These are phyloP conservation scores for Drosophila mayaguana DNA, from an alignment of 2,888 invertebrate genomes.

Conservation along the genomic window DNA sequence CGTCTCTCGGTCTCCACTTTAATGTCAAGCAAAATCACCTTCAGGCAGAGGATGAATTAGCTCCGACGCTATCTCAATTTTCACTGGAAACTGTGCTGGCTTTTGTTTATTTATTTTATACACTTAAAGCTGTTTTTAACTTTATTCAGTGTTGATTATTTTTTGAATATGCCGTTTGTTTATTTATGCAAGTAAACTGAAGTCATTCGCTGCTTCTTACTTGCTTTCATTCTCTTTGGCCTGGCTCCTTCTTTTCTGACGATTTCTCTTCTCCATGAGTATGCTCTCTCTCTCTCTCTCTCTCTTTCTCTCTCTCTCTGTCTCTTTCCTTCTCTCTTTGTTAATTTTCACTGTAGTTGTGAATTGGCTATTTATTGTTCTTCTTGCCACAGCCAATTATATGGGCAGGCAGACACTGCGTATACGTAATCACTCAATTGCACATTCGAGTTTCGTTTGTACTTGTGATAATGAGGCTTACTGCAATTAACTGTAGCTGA, in stretches of 20 bases:
- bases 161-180: background rate
- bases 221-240: constrained; percentile 6
- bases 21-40: constrained; percentile 62
- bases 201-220: background rate
- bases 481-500: constrained; percentile 8
- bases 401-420: constrained; percentile 49
- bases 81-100: constrained; percentile 22
- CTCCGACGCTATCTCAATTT: constrained; percentile 59
- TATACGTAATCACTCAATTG: constrained; percentile 64
- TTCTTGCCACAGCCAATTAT: constrained; percentile 57
- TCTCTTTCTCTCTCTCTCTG: constrained; percentile 16
- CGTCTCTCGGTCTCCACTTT: constrained; percentile 38
- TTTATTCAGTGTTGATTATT: background rate
- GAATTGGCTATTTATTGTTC: constrained; percentile 7
- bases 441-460: background rate
- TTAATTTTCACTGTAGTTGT: background rate
- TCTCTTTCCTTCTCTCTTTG: constrained; percentile 5
- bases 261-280: background rate
- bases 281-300: background rate
- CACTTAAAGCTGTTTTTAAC: constrained; percentile 2
- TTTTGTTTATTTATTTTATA: constrained; percentile 22
- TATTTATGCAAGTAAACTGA: constrained; percentile 9
- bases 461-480: constrained; percentile 12
- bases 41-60: constrained; percentile 52
- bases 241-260: background rate